These are phyloP conservation scores for Metacarcinus magister DNA, from an alignment of 2,888 invertebrate species.

Conservation along the genomic window DNA sequence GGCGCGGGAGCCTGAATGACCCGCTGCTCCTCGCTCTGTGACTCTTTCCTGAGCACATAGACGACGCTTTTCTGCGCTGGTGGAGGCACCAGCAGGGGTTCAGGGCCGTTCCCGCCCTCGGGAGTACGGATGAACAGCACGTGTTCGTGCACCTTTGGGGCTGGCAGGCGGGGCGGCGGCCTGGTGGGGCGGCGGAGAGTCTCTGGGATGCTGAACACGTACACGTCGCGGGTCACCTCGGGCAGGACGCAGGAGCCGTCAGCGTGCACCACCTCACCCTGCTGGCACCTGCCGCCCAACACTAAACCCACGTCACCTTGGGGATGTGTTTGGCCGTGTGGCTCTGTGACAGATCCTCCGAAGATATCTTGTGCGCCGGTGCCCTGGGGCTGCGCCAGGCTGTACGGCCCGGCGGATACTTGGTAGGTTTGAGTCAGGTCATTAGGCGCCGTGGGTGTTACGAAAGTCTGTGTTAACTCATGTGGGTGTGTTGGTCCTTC, in stretches of 20 bases:
- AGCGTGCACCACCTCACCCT: conserved; percentile 61
- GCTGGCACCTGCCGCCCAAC: not conserved
- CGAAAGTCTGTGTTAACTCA: not conserved
- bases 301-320: not conserved
- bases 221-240: conserved; percentile 63
- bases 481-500: not conserved
- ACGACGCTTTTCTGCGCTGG: conserved; percentile 76
- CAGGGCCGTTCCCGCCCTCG: not conserved
- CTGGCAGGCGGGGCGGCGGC: conserved; percentile 64
- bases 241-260: conserved; percentile 62
- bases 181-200: not conserved
- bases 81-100: conserved; percentile 76
- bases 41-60: conserved; percentile 75
- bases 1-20: conserved; percentile 74
- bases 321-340: not conserved
- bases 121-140: conserved; percentile 76
- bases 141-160: conserved; percentile 73
- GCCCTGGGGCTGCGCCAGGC: not conserved
- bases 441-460: not conserved
- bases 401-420: not conserved
- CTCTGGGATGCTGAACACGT: conserved; percentile 52
- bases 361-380: not conserved
- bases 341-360: not conserved
- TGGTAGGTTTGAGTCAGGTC: not conserved
- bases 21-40: not conserved